Evolutionary conservation across 2,797 vertebrate genomes (phyloP), one percentile per base, ranked within the genome.

Genomic region (Pipistrellus pipistrellus): DNA sequence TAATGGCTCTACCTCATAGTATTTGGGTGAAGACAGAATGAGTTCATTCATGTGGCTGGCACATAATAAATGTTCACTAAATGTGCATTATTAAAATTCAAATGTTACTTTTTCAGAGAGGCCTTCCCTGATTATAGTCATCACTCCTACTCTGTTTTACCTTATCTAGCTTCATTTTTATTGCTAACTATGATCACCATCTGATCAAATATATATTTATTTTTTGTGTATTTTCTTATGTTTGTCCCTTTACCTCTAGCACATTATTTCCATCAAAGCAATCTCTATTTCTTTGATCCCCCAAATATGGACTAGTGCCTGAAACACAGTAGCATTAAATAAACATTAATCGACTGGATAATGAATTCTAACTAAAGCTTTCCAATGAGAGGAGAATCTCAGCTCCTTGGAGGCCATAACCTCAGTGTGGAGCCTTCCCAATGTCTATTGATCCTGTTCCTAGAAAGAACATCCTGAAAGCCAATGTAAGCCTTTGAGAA

Each of bases 1-100:
- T 87, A 62, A 81, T 64, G 9, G 6, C 13, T 48, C 1, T 62
- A 75, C 5, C 2, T 76, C 68, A 66, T 2, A 85, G 41, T 17
- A 64, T 73, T 90, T 95, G 17, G 25, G 4, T 82, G 80, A 95
- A 46, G 17, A 64, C 48, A 11, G 46, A 85, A 71, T 66, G 20
- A 89, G 41, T 94, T 55, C 81, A 66, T 76, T 94, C 62, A 88
- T 23, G 13, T 64, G 15, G 8, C 35, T 94, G 75, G n/a, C 35
- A 82, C 10, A 68, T 51, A 35, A 68, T 11, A 88, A 17, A 20
- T 71, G 23, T 10, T 89, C 14, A 72, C 71, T 83, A 69, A 78
- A 78, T 66, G 38, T 17, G 2, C 23, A 57, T 32, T 80, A 8
- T 69, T 86, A 85, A 87, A 93, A 87, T n/a, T 62, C 14, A 94